phyloP scores from a whole-genome alignment of 2,113 vertebrate genomes.

The Setophaga coronata region DNA sequence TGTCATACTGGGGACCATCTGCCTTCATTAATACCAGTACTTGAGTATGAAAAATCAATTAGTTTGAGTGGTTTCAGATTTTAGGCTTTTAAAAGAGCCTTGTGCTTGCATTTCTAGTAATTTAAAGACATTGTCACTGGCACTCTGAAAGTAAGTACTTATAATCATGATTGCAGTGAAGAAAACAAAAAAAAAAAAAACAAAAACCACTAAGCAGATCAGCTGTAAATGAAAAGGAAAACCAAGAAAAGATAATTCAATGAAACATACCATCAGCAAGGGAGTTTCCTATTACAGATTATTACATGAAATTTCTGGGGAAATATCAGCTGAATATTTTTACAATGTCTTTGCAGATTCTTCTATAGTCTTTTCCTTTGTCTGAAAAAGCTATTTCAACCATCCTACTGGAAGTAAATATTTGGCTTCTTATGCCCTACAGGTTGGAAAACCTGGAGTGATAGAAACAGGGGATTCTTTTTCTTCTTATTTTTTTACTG shows the following conservation, averaged over 20 bases:
- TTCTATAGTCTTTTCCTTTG: background rate
- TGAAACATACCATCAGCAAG: background rate
- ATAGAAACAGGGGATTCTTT: background rate
- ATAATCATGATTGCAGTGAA: background rate
- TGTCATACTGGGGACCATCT: background rate
- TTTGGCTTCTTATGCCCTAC: background rate
- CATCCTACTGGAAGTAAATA: background rate
- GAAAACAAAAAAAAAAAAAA: background rate
- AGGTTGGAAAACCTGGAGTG: background rate
- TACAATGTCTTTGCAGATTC: background rate
- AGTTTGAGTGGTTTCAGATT: background rate
- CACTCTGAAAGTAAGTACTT: background rate
- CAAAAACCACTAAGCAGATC: background rate
- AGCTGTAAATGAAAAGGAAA: background rate
- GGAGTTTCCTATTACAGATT: background rate
- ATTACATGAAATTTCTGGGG: background rate
- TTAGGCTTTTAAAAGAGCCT: background rate
- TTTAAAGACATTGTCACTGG: background rate
- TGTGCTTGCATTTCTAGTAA: background rate
- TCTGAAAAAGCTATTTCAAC: background rate
- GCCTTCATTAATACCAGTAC: background rate
- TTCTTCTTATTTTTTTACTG: background rate
- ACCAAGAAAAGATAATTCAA: background rate
- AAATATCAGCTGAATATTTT: background rate
- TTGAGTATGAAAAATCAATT: conserved; percentile 25